These are phyloP conservation scores for Microcebus jonahi DNA, from an alignment of 2,113 vertebrate genomes.

Conservation along the genomic window DNA sequence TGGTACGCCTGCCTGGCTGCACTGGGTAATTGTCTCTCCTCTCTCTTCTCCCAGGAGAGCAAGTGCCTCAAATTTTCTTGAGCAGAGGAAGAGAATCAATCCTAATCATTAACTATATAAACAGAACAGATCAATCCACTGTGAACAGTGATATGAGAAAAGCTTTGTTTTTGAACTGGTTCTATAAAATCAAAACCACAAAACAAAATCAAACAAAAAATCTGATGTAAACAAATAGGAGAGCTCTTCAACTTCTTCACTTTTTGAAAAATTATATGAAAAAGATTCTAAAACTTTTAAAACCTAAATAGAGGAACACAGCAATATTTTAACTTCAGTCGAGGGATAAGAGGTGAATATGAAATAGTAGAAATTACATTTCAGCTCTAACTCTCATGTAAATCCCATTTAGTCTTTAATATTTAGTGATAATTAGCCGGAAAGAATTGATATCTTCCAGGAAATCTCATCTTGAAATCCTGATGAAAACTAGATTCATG, in stretches of 20 bases:
- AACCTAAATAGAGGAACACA: not conserved
- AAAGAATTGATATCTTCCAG: not conserved
- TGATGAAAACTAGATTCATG: slow-evolving; percentile 16
- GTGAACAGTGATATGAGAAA: not conserved
- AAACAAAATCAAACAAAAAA: not conserved
- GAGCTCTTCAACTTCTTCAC: not conserved
- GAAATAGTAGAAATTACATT: not conserved
- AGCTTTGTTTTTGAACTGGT: not conserved
- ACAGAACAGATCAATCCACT: not conserved
- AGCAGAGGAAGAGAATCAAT: not conserved
- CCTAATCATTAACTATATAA: not conserved
- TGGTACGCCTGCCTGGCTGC: not conserved
- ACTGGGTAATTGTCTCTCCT: not conserved
- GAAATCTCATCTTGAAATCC: not conserved
- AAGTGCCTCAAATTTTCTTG: not conserved
- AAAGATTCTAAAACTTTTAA: not conserved
- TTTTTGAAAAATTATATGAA: not conserved
- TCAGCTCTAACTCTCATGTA: not conserved
- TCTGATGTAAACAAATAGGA: not conserved
- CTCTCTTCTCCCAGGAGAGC: not conserved
- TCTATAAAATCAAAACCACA: not conserved
- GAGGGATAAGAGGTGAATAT: not conserved
- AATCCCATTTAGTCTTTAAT: not conserved
- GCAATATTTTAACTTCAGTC: not conserved
- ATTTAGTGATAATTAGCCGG: not conserved